phyloP scores from a whole-genome alignment of 2,888 invertebrate species.

The Drosophila bunnanda region DNA sequence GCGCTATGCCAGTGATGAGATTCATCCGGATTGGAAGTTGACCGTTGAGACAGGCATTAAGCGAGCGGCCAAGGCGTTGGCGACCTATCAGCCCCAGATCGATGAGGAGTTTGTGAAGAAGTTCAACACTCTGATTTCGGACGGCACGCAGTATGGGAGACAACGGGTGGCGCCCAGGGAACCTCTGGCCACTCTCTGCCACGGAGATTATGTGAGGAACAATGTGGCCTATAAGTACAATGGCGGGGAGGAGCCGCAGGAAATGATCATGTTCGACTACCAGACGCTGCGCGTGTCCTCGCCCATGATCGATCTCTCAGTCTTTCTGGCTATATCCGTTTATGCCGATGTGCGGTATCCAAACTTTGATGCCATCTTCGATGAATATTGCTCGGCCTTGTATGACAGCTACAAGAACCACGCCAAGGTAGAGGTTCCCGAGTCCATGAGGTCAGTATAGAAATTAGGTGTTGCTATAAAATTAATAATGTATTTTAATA shows the following conservation, averaged over 20 bases:
- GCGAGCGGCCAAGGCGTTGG: slow-evolving; percentile 57
- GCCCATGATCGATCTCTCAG: slow-evolving; percentile 65
- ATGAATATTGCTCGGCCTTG: slow-evolving; percentile 75
- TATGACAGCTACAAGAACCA: slow-evolving; percentile 49
- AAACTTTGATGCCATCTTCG: slow-evolving; percentile 80
- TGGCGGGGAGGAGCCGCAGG: slow-evolving; percentile 57
- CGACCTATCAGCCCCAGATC: slow-evolving; percentile 68
- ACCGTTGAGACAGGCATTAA: slow-evolving; percentile 31
- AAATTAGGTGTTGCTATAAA: too few species aligned
- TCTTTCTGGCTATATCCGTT: slow-evolving; percentile 78
- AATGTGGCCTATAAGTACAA: slow-evolving; percentile 82
- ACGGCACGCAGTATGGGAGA: slow-evolving; percentile 58
- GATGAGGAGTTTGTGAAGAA: slow-evolving; percentile 71
- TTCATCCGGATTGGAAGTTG: slow-evolving; percentile 35
- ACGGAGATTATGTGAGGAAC: slow-evolving; percentile 84
- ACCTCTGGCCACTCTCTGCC: slow-evolving; percentile 82
- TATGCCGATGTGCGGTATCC: slow-evolving; percentile 74
- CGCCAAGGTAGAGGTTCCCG: slow-evolving; percentile 62
- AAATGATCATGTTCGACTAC: slow-evolving; percentile 84
- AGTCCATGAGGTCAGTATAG: slow-evolving; percentile 70
- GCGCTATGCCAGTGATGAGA: slow-evolving; percentile 62
- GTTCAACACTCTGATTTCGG: slow-evolving; percentile 48
- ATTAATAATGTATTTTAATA: background rate
- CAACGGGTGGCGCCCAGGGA: slow-evolving; percentile 79
- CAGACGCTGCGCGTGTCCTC: slow-evolving; percentile 83